Base-by-base conservation (phyloP, 2,113 vertebrate genomes). In the Cottus gobio region DNA sequence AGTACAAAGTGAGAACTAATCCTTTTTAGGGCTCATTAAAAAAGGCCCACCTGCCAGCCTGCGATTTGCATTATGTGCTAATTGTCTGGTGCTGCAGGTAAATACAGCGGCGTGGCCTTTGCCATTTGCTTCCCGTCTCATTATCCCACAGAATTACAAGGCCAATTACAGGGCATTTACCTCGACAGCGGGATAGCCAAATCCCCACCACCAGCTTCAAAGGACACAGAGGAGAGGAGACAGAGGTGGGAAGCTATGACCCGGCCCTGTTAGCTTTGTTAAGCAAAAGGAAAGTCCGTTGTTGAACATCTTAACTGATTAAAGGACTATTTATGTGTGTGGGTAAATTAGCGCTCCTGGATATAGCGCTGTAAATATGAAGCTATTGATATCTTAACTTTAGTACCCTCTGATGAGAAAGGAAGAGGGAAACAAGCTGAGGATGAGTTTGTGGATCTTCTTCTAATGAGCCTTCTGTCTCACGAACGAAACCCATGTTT, bases 111-210 rank as follows among this genome's bases (percentile, higher is more conserved):
- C 3, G 57, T 72, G 61, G 79, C 88, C 87, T 88, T 79, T 86
- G 86, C 77, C 77, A 73, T 68, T 71, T 68, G 18, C 79, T 72
- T 75, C 58, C 44, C 67, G 73, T 78, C 88, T 92, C 85, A 92
- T 91, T 93, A 93, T 90, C 77, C 70, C 71, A 2, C 75, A 74
- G 66, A 68, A 91, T 90, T 89, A 87, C 69, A 85, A 66, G 86
- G 79, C 79, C 89, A 93, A 93, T 93, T 93, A 91, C 60, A 68
- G 66, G 84, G 67, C 79, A 86, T 92, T 57, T 91, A 90, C 79
- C 76, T 78, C 77, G 87, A 87, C 82, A 84, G 82, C 73, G 67
- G 85, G 85, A 62, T 34, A 50, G 72, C 71, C 11, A 71, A 67
- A 85, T 75, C 75, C 77, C 62, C 39, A 66, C 58, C 39, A 7